Conservation (phyloP, 2,113 vertebrate species). For the Oryzias woworae region DNA sequence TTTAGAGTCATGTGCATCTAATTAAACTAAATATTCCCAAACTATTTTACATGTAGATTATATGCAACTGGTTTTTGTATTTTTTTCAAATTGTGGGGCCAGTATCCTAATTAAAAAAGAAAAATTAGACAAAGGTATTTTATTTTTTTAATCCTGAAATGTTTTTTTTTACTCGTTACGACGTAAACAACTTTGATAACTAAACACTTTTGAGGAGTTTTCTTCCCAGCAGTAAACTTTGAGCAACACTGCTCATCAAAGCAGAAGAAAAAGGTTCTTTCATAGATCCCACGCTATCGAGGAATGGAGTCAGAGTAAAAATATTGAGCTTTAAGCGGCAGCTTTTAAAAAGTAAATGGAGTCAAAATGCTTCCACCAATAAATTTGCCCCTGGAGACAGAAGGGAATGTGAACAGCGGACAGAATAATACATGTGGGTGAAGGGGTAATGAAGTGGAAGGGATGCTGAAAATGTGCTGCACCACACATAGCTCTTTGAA, state of each 20-base stretch:
- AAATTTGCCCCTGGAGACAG: conserved; percentile 73
- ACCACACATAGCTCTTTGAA: conserved; percentile 55
- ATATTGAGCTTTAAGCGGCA: conserved; percentile 70
- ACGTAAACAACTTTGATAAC: neutral
- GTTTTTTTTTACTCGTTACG: neutral
- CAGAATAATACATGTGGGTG: conserved; percentile 75
- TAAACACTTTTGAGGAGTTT: neutral
- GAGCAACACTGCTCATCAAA: conserved; percentile 33
- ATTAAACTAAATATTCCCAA: neutral
- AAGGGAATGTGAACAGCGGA: conserved; percentile 60
- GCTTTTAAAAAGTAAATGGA: conserved; percentile 77
- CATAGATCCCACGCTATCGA: conserved; percentile 50
- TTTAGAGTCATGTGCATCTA: neutral
- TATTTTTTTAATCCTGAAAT: neutral
- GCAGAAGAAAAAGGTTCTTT: conserved; percentile 49
- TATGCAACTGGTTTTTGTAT: neutral
- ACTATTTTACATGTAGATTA: too few relatives aligned
- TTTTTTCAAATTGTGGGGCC: neutral
- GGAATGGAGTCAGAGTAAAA: conserved; percentile 48
- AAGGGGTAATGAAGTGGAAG: conserved; percentile 78
- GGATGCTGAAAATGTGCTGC: conserved; percentile 64
- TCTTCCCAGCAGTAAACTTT: conserved; percentile 4
- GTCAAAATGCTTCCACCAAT: conserved; percentile 76
- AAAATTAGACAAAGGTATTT: neutral
- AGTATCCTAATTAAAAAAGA: too few relatives aligned